Evolutionary conservation across 64 coral and sea anemone species (phyloP).

Genomic region (Anthopleura sola): DNA sequence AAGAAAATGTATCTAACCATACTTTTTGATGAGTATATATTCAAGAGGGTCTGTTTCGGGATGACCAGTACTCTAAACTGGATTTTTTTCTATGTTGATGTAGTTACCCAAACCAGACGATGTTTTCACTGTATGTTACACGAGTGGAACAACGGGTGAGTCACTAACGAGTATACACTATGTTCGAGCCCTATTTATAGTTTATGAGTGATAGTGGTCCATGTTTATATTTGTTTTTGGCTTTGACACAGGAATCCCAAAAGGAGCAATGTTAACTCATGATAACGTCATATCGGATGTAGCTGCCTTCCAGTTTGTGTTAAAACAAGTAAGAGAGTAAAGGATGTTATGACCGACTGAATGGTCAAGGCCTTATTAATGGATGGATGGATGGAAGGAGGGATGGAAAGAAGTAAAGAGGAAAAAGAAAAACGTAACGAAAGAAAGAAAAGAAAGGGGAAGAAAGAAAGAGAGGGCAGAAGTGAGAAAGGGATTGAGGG

Average conservation of each 20-base stretch:
- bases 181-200: no score
- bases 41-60: no score
- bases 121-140: no score
- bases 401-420: no score
- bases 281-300: slow-evolving; percentile 74
- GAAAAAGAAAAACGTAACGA: no score
- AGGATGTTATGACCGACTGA: no score
- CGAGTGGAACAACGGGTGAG: slow-evolving; percentile 75
- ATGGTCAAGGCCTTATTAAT: not conserved
- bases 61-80: no score
- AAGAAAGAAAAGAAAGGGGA: not conserved
- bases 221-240: not conserved
- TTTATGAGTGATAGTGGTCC: no score
- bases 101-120: slow-evolving; percentile 68
- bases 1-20: no score
- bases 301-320: slow-evolving; percentile 21
- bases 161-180: not conserved
- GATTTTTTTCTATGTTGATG: not conserved
- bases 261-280: slow-evolving; percentile 83
- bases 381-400: not conserved
- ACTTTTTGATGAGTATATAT: no score
- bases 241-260: slow-evolving; percentile 67
- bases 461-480: not conserved
- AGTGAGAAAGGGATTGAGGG: not conserved
- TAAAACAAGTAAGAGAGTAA: slow-evolving; percentile 1